A percentile compares a stretch with the other conserved stretches of the same genome.
phyloP scores from a whole-genome alignment of 2,888 invertebrate species.

The Petrolisthes cinctipes region DNA sequence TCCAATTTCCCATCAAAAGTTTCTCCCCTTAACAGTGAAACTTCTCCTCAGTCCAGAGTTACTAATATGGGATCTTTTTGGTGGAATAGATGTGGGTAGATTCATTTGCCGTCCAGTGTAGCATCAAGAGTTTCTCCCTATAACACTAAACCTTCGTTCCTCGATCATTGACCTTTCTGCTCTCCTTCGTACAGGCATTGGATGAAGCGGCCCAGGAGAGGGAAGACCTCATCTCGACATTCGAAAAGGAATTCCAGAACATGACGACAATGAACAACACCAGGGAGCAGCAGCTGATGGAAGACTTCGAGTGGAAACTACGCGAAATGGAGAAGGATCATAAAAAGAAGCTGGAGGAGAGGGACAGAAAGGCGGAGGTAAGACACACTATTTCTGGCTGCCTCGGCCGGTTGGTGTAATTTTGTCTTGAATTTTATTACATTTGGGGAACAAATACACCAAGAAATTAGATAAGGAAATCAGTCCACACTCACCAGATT shows the following conservation, averaged over 20 bases:
- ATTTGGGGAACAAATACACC: too few species aligned
- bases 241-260: constrained; percentile 79
- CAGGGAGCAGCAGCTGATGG: constrained; percentile 67
- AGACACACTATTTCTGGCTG: neutral
- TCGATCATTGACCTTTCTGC: neutral
- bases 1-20: too few species aligned
- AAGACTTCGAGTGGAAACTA: constrained; percentile 67
- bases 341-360: constrained; percentile 66
- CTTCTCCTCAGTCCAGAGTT: too few species aligned
- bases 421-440: too few species aligned
- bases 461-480: too few species aligned
- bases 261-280: constrained; percentile 77
- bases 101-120: too few species aligned
- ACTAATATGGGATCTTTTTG: too few species aligned
- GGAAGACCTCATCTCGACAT: constrained; percentile 75
- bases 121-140: too few species aligned
- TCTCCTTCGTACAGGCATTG: constrained; percentile 70
- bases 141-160: neutral
- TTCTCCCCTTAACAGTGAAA: too few species aligned
- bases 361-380: constrained; percentile 62
- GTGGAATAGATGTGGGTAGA: too few species aligned
- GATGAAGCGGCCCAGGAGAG: constrained; percentile 77
- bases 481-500: too few species aligned
- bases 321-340: constrained; percentile 67
- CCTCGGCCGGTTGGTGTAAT: too few species aligned